Conservation (phyloP, 2,888 invertebrate species). For the Sepioteuthis lessoniana region DNA sequence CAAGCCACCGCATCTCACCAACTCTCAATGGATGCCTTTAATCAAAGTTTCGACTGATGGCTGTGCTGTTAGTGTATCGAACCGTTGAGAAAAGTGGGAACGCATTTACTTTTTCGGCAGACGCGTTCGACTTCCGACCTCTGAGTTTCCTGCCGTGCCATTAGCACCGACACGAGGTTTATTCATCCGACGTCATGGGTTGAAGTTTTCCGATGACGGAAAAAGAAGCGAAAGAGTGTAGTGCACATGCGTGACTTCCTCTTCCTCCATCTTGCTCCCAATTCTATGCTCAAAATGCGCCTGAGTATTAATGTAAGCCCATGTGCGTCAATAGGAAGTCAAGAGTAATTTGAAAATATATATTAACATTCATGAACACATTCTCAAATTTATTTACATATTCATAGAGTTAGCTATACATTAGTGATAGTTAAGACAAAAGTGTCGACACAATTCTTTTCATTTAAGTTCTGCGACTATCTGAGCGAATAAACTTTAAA, state of each 20-base stretch:
- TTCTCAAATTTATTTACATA: too few relatives aligned
- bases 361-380: too few relatives aligned
- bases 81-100: background rate
- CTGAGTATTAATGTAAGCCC: too few relatives aligned
- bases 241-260: background rate
- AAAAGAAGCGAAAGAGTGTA: background rate
- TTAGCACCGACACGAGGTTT: background rate
- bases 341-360: too few relatives aligned
- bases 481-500: too few relatives aligned
- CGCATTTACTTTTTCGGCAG: constrained; percentile 11
- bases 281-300: background rate
- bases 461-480: too few relatives aligned
- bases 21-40: background rate
- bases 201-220: constrained; percentile 33
- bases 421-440: too few relatives aligned
- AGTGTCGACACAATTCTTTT: too few relatives aligned
- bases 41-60: background rate
- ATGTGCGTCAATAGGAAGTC: too few relatives aligned
- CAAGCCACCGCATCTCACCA: too few relatives aligned
- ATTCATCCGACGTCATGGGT: background rate
- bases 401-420: too few relatives aligned
- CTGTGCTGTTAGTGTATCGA: background rate
- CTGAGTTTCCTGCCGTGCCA: constrained; percentile 5
- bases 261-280: background rate
- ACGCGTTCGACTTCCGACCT: constrained; percentile 14